These are phyloP conservation scores for Minunthozetes semirufus DNA, from an alignment of 2,888 invertebrate species.

Conservation along the genomic window DNA sequence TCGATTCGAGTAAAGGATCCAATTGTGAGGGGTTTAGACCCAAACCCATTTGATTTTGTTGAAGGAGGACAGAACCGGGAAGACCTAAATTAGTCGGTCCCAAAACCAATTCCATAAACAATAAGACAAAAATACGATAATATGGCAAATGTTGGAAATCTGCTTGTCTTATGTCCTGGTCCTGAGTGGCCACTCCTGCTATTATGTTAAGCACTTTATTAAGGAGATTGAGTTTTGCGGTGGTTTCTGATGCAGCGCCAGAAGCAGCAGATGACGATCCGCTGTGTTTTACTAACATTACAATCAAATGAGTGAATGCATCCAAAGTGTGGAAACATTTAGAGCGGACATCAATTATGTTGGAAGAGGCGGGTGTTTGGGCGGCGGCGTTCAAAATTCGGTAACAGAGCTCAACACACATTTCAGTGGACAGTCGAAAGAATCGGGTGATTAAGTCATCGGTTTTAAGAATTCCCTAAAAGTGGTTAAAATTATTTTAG, in stretches of 20 bases:
- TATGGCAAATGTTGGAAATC: conserved; percentile 97
- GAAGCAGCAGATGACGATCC: conserved; percentile 62
- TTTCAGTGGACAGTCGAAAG: conserved; percentile 90
- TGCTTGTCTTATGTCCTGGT: conserved; percentile 80
- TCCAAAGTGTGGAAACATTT: conserved; percentile 94
- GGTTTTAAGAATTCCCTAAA: conserved; percentile 78
- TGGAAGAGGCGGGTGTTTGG: conserved; percentile 39
- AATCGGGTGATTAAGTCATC: conserved; percentile 95
- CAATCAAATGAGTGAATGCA: conserved; percentile 86
- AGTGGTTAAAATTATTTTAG: conserved; percentile 52
- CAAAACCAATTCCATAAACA: conserved; percentile 80
- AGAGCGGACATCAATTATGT: conserved; percentile 61
- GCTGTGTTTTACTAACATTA: conserved; percentile 77
- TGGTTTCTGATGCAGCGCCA: conserved; percentile 58
- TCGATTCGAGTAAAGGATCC: conserved; percentile 84
- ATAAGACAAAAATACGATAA: conserved; percentile 89
- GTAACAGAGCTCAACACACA: conserved; percentile 91
- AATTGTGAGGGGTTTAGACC: conserved; percentile 57
- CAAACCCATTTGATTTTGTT: conserved; percentile 32
- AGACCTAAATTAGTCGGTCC: conserved; percentile 37
- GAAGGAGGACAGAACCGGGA: background rate
- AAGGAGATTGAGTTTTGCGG: conserved; percentile 91
- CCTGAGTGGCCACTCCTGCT: conserved; percentile 87
- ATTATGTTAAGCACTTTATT: conserved; percentile 91
- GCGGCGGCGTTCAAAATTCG: conserved; percentile 55